Percentiles rank a stretch among this genome's conserved stretches.
Evolutionary conservation across 2,113 vertebrate species (phyloP).

Genomic region (Crotalus horridus): DNA sequence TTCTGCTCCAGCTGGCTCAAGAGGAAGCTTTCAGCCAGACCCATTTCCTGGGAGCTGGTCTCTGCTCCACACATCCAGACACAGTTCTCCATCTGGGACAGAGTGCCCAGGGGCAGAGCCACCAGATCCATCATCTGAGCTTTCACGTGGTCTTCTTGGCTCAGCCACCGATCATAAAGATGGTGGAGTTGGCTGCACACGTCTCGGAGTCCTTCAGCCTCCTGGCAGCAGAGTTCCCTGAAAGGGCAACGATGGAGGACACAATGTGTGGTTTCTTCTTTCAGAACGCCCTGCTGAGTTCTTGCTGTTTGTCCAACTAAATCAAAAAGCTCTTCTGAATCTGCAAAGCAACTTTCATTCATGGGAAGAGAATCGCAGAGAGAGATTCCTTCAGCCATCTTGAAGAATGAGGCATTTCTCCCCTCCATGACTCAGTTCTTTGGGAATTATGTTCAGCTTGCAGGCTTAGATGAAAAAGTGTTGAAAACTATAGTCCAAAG

Average conservation of each 20-base stretch:
- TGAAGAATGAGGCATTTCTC: background rate
- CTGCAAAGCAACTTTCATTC: background rate
- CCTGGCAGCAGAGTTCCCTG: background rate
- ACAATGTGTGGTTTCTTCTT: background rate
- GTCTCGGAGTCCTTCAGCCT: background rate
- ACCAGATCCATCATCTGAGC: background rate
- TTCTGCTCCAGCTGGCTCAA: background rate
- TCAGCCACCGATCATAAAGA: background rate
- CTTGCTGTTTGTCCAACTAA: background rate
- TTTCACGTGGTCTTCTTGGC: background rate
- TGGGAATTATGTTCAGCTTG: background rate
- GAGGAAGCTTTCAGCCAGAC: background rate
- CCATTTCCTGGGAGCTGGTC: background rate
- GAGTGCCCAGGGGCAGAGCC: background rate
- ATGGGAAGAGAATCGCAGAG: background rate
- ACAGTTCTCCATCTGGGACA: background rate
- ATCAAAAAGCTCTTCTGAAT: background rate
- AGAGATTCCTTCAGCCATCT: background rate
- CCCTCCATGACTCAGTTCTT: background rate
- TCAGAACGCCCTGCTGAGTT: background rate
- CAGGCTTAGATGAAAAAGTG: background rate
- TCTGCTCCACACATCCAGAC: background rate
- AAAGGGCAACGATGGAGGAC: background rate
- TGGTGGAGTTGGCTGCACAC: background rate
- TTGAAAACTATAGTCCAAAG: background rate